phyloP scores from a whole-genome alignment of 2,113 vertebrate genomes.

The Clarias gariepinus region DNA sequence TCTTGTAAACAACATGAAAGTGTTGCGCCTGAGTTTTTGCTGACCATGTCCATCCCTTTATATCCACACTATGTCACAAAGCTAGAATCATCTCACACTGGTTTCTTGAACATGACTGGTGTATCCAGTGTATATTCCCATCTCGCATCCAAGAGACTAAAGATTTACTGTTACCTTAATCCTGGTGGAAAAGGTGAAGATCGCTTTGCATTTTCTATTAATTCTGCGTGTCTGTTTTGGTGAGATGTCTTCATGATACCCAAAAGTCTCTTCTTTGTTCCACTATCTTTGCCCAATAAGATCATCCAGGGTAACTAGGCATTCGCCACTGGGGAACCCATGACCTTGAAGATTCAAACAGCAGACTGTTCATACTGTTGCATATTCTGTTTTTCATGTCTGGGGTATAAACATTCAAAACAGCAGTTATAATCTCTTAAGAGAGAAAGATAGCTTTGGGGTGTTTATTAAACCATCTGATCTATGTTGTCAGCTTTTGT shows the following conservation, averaged over 20 bases:
- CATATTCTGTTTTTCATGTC: constrained; percentile 19
- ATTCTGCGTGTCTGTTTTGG: not conserved
- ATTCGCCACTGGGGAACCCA: not conserved
- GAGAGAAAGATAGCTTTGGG: not conserved
- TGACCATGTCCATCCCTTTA: no score
- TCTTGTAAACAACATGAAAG: no score
- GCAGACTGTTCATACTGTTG: not conserved
- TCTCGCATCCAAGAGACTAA: not conserved
- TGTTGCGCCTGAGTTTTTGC: no score
- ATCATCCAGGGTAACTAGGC: not conserved
- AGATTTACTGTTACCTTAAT: not conserved
- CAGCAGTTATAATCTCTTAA: not conserved
- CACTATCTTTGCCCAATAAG: not conserved
- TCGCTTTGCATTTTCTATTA: not conserved
- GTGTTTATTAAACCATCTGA: constrained; percentile 18
- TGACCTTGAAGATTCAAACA: not conserved
- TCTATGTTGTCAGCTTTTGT: constrained; percentile 38
- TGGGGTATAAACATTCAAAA: constrained; percentile 9
- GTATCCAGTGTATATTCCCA: not conserved
- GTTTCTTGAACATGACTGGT: no score
- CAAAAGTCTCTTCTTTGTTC: not conserved
- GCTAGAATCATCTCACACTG: no score
- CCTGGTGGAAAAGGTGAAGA: not conserved
- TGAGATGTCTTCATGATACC: not conserved
- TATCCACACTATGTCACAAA: no score